These are phyloP conservation scores for Micronycteris hirsuta DNA, from an alignment of 2,113 vertebrate species.

Conservation along the genomic window DNA sequence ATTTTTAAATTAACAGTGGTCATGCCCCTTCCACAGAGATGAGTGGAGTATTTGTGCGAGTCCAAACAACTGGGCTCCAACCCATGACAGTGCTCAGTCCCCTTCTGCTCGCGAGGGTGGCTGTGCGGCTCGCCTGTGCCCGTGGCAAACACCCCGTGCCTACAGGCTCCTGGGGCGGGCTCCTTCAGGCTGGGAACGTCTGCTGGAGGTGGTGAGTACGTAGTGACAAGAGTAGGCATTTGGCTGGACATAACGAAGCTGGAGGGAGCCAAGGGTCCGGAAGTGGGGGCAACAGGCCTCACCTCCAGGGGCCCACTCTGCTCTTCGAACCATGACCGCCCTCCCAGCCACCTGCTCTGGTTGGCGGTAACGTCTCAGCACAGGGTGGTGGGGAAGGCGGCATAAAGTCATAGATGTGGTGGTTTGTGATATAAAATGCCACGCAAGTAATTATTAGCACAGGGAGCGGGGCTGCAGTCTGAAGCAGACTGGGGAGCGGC, in stretches of 20 bases:
- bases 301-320: neutral
- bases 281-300: no score
- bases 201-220: neutral
- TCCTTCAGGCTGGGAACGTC: neutral
- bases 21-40: no score
- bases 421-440: neutral
- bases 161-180: neutral
- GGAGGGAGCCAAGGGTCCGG: neutral
- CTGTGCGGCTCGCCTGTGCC: neutral
- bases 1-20: neutral
- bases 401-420: neutral
- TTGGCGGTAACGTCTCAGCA: rapidly evolving
- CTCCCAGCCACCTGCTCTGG: neutral
- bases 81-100: neutral
- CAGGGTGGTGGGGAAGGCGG: neutral
- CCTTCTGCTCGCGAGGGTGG: rapidly evolving
- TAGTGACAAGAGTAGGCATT: neutral
- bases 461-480: neutral
- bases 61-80: neutral
- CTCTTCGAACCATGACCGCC: neutral
- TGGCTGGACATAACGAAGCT: neutral
- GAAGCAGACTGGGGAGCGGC: neutral
- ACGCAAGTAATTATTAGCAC: neutral
- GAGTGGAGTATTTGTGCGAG: rapidly evolving
- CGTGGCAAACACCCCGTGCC: neutral